phyloP scores from a whole-genome alignment of 2,113 vertebrate genomes.

The Calyptomena viridis region DNA sequence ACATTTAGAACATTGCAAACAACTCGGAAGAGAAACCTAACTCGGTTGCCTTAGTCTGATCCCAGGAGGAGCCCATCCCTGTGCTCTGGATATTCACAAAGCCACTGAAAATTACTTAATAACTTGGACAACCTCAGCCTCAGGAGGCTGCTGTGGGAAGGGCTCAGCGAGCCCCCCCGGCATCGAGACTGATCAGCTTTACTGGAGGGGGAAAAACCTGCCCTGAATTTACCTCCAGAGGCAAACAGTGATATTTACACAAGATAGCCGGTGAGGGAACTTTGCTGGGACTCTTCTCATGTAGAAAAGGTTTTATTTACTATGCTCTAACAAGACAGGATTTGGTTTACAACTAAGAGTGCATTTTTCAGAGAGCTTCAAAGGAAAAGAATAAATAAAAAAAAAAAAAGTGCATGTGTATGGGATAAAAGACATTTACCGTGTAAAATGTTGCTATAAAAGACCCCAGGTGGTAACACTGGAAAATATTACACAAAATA shows the following conservation, averaged over 20 bases:
- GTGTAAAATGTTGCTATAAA: not conserved
- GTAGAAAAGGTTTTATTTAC: conserved; percentile 15
- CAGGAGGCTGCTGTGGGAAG: not conserved
- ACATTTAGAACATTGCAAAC: not conserved
- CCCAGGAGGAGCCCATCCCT: not conserved
- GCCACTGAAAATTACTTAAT: not conserved
- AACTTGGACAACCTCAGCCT: not conserved
- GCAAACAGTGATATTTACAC: conserved; percentile 11
- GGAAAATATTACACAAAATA: conserved; percentile 4
- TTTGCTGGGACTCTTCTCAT: not conserved
- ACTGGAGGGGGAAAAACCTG: not conserved
- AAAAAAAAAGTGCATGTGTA: not conserved
- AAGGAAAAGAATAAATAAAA: conserved; percentile 19
- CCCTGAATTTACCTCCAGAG: not conserved
- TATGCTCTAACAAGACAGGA: not conserved
- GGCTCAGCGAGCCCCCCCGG: not conserved
- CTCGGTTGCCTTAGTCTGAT: not conserved
- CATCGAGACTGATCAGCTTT: not conserved
- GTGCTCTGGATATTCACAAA: not conserved
- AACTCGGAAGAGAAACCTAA: not conserved
- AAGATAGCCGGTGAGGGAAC: not conserved
- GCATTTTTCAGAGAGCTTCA: conserved; percentile 10
- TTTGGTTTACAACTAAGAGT: conserved; percentile 10
- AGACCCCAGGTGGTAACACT: not conserved
- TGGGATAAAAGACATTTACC: not conserved